Evolutionary conservation across 1,140 invertebrate genomes (phyloP), one percentile per base, ranked within the genome.

Genomic region (Teleogryllus occipitalis): DNA sequence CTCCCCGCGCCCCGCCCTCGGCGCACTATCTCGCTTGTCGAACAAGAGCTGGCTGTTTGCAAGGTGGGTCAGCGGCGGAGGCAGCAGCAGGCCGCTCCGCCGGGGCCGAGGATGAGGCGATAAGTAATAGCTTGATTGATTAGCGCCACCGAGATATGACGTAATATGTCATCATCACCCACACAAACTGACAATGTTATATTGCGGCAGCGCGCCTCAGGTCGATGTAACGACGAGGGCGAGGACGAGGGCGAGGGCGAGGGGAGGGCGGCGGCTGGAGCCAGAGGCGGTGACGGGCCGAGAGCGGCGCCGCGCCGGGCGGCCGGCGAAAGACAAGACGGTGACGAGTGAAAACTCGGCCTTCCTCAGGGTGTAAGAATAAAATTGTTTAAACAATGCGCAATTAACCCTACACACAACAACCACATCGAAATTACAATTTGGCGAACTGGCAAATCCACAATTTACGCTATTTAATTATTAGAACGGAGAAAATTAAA

Each of bases 271-370:
- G 12, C 14, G 76, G 47, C 8, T n/a, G 12, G 27, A 39, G 2
- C 2, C 10, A 0, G 74, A 39, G 74, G 76, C 21, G 76, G 8
- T n/a, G 47, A 12, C 14, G 65, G 65, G 1, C 65, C n/a, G 65
- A n/a, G n/a, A 6, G n/a, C 14, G 65, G 65, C 14, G 14, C 14
- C 14, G 65, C n/a, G n/a, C 65, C 14, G n/a, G 8, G 75, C 27
- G 47, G 7, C 27, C 39, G 12, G 75, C 85, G 84, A 84, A 84
- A 85, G 85, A 85, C 27, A 12, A 46, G 85, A 86, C 85, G 85
- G 84, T 85, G 84, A 84, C 82, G 84, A 84, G 84, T 84, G 84
- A 84, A 84, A 84, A 84, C 83, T 84, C 85, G 85, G 84, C 85
- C 27, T 39, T 39, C 27, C 27, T 39, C 27, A 39, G 27, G 27